Base-by-base conservation (phyloP, 2,888 invertebrate species). In the Phalera bucephala region DNA sequence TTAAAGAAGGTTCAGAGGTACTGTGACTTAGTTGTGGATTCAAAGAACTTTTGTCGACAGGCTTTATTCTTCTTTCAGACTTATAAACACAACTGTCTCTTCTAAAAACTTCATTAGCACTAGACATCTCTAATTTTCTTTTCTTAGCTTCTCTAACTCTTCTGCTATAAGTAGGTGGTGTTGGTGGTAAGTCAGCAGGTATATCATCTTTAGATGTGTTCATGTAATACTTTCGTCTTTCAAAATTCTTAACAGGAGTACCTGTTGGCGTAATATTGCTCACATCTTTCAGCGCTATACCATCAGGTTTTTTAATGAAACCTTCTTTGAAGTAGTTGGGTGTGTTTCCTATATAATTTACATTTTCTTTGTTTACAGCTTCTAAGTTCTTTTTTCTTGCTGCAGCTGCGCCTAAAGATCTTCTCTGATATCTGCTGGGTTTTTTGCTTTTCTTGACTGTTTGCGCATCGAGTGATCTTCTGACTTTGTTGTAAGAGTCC, bases 281-380 rank as follows among this genome's bases (percentile, higher is more conserved):
- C 5, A 92, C 91, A 63, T 93, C 92, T 70, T 92, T 89, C 0
- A 92, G 72, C 6, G 87, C 88, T 34, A 79, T 56, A 1, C 73
- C 85, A 49, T 91, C 91, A 13, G 83, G 64, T 68, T 92, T 92
- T 39, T 91, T 91, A 1, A 80, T 57, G 13, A 91, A 92, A 2
- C 92, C 91, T 49, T 92, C 91, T 61, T 90, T 91, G 45, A 84
- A 92, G 52, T 91, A 91, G 54, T 92, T 92, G 46, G 92, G 92
- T 33, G 92, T 92, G 46, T 91, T 90, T 3, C 88, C 87, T 36
- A 91, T 81, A 30, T 85, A 82, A 46, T 91, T 89, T 7, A 86
- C 65, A 49, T 91, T 90, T 57, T 90, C 89, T 69, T 90, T 89
- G 38, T 91, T 89, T 7, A 77, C 49, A 8, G 62, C 69, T 63